A percentile compares a stretch with the other conserved stretches of the same genome.
These are phyloP conservation scores for Drosophila parabipectinata DNA, from an alignment of 1,140 invertebrate species.

Conservation along the genomic window DNA sequence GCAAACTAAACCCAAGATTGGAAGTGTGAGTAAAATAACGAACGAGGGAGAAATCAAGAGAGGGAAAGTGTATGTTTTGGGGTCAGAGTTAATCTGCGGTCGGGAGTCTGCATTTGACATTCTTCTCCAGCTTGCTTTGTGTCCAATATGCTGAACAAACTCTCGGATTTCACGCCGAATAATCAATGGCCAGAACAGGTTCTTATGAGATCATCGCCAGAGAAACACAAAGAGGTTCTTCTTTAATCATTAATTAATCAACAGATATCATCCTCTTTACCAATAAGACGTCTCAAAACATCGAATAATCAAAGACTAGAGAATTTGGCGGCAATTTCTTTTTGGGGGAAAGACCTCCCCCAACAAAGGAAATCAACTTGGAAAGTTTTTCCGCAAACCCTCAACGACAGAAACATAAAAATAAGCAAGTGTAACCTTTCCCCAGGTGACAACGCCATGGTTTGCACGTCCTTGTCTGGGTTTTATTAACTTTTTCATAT, in stretches of 20 bases:
- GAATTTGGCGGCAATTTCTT: slow-evolving; percentile 24
- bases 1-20: slow-evolving; percentile 4
- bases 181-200: slow-evolving; percentile 15
- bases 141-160: slow-evolving; percentile 10
- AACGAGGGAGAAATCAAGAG: neutral
- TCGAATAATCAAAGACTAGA: slow-evolving; percentile 6
- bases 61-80: slow-evolving; percentile 35
- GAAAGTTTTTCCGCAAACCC: slow-evolving; percentile 8
- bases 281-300: neutral
- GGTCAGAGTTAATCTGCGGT: slow-evolving; percentile 68
- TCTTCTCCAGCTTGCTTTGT: slow-evolving; percentile 26
- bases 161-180: slow-evolving; percentile 11
- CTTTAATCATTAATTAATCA: slow-evolving; percentile 10
- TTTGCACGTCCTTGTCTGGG: slow-evolving; percentile 49
- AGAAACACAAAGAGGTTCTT: neutral
- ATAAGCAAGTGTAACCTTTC: slow-evolving; percentile 39
- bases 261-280: too few species aligned
- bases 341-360: neutral
- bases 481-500: slow-evolving; percentile 78
- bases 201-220: slow-evolving; percentile 28
- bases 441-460: slow-evolving; percentile 45
- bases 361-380: slow-evolving; percentile 35
- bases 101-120: slow-evolving; percentile 60
- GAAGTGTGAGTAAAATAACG: slow-evolving; percentile 3
- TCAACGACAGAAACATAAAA: neutral